These are phyloP conservation scores for Lacerta agilis DNA, from an alignment of 2,797 vertebrate genomes.

Conservation along the genomic window DNA sequence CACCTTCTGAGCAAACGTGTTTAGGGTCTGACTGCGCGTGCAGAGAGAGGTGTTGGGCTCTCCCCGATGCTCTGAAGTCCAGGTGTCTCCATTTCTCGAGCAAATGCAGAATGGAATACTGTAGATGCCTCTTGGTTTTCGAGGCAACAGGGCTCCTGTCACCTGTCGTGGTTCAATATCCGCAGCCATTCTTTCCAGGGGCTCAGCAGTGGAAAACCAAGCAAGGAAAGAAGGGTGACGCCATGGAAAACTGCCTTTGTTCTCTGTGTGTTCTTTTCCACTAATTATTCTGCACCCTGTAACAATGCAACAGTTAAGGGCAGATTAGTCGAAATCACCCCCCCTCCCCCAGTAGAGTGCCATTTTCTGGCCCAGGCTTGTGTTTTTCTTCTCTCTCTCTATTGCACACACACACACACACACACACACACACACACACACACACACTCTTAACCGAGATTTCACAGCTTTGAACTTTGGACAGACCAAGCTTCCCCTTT, in stretches of 20 bases:
- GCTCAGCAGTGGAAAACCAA: slow-evolving; percentile 34
- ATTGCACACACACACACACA: neutral
- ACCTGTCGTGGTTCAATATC: slow-evolving; percentile 27
- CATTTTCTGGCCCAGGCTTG: slow-evolving; percentile 42
- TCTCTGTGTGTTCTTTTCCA: slow-evolving; percentile 64
- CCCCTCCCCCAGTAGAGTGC: slow-evolving; percentile 49
- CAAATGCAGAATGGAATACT: slow-evolving; percentile 13
- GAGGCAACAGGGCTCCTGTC: slow-evolving; percentile 12
- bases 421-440: neutral
- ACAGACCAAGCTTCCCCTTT: slow-evolving; percentile 70
- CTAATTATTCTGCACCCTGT: slow-evolving; percentile 61
- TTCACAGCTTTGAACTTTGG: slow-evolving; percentile 80
- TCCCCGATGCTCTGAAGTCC: rapidly evolving
- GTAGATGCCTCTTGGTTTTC: neutral
- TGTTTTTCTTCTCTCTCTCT: slow-evolving; percentile 16
- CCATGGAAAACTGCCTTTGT: slow-evolving; percentile 63
- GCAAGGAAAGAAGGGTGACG: slow-evolving; percentile 35
- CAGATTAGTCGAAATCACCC: slow-evolving; percentile 63
- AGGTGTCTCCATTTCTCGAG: neutral
- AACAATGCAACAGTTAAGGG: slow-evolving; percentile 66
- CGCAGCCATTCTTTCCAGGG: neutral
- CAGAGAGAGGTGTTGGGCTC: no score
- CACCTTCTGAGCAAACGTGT: neutral
- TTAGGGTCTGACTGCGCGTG: neutral
- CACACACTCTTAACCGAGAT: slow-evolving; percentile 62